Evolutionary conservation across 2,888 invertebrate species (phyloP).

Genomic region (Chrysomela aeneicollis): DNA sequence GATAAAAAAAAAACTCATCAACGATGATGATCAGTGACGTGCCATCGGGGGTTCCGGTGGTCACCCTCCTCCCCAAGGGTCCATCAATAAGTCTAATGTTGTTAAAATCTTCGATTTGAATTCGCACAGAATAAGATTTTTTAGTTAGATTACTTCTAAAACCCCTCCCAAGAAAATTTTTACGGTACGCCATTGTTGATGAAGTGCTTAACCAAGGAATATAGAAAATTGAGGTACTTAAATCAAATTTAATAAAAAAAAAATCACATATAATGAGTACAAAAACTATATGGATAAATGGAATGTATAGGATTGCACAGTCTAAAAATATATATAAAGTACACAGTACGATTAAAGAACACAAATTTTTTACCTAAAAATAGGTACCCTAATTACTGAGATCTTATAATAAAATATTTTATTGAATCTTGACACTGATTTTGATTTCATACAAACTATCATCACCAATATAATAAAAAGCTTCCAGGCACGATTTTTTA

Average conservation of each 20-base stretch:
- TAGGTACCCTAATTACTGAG: slow-evolving; percentile 51
- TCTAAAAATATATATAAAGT: slow-evolving; percentile 45
- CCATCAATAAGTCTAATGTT: too few species aligned
- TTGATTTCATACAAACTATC: slow-evolving; percentile 42
- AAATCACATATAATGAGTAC: slow-evolving; percentile 44
- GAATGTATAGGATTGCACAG: slow-evolving; percentile 52
- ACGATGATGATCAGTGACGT: too few species aligned
- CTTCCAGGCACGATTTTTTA: slow-evolving; percentile 51
- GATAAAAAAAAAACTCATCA: too few species aligned
- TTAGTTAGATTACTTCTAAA: too few species aligned
- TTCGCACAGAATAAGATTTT: too few species aligned
- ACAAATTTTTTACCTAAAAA: slow-evolving; percentile 42
- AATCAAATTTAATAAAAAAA: slow-evolving; percentile 35
- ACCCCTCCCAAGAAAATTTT: too few species aligned
- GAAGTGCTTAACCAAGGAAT: neutral
- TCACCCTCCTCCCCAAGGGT: too few species aligned
- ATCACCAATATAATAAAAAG: slow-evolving; percentile 45
- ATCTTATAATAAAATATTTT: slow-evolving; percentile 48
- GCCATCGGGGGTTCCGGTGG: too few species aligned
- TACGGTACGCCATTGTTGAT: too few species aligned
- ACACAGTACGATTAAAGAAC: slow-evolving; percentile 41
- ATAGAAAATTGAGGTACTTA: slow-evolving; percentile 5
- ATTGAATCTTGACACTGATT: slow-evolving; percentile 35
- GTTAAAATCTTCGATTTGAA: too few species aligned
- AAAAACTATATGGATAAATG: slow-evolving; percentile 42